phyloP scores from a whole-genome alignment of 2,888 invertebrate species.

The Coenonympha arcania region DNA sequence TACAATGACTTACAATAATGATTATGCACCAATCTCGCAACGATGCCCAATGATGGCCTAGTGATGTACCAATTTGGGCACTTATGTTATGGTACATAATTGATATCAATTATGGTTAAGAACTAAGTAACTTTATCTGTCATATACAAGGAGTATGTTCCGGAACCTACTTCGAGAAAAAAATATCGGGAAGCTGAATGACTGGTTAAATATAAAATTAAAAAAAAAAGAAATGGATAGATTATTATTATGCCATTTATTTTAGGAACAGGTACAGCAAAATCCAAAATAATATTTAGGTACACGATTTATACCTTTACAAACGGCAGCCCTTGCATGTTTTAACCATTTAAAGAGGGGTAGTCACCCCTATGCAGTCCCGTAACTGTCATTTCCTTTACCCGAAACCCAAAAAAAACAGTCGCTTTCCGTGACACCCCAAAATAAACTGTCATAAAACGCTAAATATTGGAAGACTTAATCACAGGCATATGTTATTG shows the following conservation, averaged over 20 bases:
- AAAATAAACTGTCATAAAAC: slow-evolving; percentile 8
- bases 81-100: slow-evolving; percentile 41
- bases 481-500: no score
- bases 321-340: slow-evolving; percentile 1
- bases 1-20: no score
- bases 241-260: no score
- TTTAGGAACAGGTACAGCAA: no score
- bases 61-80: slow-evolving; percentile 39
- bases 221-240: no score
- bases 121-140: no score
- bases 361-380: not conserved
- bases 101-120: slow-evolving; percentile 29
- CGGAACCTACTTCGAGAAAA: no score
- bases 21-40: no score
- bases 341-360: slow-evolving; percentile 5
- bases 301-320: not conserved
- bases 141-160: no score
- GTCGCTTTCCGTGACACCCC: slow-evolving; percentile 2
- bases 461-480: not conserved
- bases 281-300: no score
- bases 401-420: slow-evolving; percentile 4
- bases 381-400: slow-evolving; percentile 9
- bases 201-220: no score
- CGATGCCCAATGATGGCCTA: slow-evolving; percentile 1
- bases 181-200: no score